Evolutionary conservation across 1,140 invertebrate genomes (phyloP), one percentile per base, ranked within the genome.

Genomic region (Heliconius nattereri): DNA sequence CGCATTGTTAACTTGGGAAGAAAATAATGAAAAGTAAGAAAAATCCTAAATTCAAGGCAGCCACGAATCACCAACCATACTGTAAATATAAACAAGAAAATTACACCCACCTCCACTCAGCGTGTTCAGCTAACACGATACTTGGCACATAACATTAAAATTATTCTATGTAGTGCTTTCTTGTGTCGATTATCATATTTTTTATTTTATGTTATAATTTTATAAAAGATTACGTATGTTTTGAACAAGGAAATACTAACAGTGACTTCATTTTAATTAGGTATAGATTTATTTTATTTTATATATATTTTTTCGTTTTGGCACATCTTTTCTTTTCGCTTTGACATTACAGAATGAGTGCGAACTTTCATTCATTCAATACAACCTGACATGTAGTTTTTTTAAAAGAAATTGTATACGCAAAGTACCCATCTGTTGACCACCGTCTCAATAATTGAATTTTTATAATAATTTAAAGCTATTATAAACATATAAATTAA

Each of bases 261-360:
- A 81, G 80, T 81, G 80, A 81, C 80, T 81, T 81, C 80, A 78
- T 75, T 78, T 75, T 73, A 66, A 66, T 52, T 19, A 45, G 8
- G 11, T 45, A 29, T 66, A 29, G 23, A 29, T 66, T 26, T 60
- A 60, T 60, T 60, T 26, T 60, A 73, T 73, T 73, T 45, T 16
- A 40, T 72, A 11, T 13, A 13, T 45, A 13, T 32, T 45, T 45
- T 52, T 52, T 52, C 20, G 49, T 66, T 66, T 73, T 73, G 72
- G 72, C 72, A 73, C 72, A 73, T 13, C 37, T 45, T n/a, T 32
- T 32, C 6, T 6, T 32, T 49, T 49, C 72, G 72, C 23, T 66
- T 66, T 66, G 60, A 66, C 60, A 66, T 66, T 57, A 57, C n/a
- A 26, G 13, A 26, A 66, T 66, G 60, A 29, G 60, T 26, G 60